These are phyloP conservation scores for Drosophila mojavensis DNA, from an alignment of 1,140 invertebrate species.

Conservation along the genomic window DNA sequence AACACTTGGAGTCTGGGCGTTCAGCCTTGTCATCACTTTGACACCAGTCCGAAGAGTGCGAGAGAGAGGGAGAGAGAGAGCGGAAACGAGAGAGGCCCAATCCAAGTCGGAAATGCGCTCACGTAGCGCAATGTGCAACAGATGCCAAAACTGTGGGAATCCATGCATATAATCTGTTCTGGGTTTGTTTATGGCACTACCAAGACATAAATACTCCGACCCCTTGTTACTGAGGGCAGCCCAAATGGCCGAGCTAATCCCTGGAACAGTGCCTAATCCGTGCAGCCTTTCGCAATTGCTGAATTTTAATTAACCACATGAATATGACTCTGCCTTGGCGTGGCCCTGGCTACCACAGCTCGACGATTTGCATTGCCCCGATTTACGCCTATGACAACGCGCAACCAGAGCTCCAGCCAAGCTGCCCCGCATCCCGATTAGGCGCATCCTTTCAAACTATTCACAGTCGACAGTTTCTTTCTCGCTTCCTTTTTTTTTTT, in stretches of 20 bases:
- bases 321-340: slow-evolving; percentile 9
- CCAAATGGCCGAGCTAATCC: slow-evolving; percentile 36
- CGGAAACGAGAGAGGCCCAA: neutral
- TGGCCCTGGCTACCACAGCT: slow-evolving; percentile 28
- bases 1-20: slow-evolving; percentile 31
- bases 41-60: slow-evolving; percentile 31
- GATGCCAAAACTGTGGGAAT: slow-evolving; percentile 53
- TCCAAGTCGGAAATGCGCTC: slow-evolving; percentile 51
- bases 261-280: slow-evolving; percentile 61
- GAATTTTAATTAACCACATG: slow-evolving; percentile 78
- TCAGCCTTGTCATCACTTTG: slow-evolving; percentile 42
- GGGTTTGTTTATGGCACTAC: slow-evolving; percentile 54
- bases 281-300: slow-evolving; percentile 56
- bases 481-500: slow-evolving; percentile 9
- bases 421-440: neutral
- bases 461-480: slow-evolving; percentile 46
- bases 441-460: slow-evolving; percentile 62
- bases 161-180: slow-evolving; percentile 38
- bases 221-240: neutral
- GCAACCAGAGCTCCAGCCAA: slow-evolving; percentile 5
- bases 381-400: slow-evolving; percentile 64
- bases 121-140: slow-evolving; percentile 68
- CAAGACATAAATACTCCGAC: slow-evolving; percentile 53
- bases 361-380: slow-evolving; percentile 41
- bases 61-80: neutral